These are phyloP conservation scores for Candidula unifasciata DNA, from an alignment of 2,888 invertebrate species.

Conservation along the genomic window DNA sequence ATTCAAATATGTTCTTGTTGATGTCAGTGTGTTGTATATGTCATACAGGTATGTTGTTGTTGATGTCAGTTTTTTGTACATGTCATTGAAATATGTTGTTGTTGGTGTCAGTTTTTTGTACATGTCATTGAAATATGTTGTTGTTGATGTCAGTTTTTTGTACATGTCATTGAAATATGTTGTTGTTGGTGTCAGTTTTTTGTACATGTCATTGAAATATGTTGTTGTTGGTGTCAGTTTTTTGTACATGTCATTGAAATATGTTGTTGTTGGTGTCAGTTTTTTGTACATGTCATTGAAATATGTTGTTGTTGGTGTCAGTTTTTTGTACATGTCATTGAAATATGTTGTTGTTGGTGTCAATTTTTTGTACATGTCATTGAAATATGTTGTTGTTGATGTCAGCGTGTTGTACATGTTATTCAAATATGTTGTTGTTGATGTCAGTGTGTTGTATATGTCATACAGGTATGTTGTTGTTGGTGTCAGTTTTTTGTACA, in stretches of 20 bases:
- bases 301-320: too few relatives aligned
- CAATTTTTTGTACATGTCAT: not conserved
- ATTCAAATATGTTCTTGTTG: not conserved
- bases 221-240: too few relatives aligned
- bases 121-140: too few relatives aligned
- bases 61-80: not conserved
- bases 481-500: not conserved
- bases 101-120: not conserved
- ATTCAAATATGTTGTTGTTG: not conserved
- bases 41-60: not conserved
- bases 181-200: too few relatives aligned
- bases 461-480: too few relatives aligned
- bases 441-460: too few relatives aligned
- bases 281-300: too few relatives aligned
- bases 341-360: not conserved
- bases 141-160: too few relatives aligned
- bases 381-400: not conserved
- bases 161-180: too few relatives aligned
- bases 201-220: too few relatives aligned
- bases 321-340: slow-evolving; percentile 38
- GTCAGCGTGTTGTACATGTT: not conserved
- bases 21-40: not conserved
- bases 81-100: not conserved
- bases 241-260: too few relatives aligned
- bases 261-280: too few relatives aligned